Evolutionary conservation across 2,113 vertebrate genomes (phyloP).

Genomic region (Hemiscyllium ocellatum): DNA sequence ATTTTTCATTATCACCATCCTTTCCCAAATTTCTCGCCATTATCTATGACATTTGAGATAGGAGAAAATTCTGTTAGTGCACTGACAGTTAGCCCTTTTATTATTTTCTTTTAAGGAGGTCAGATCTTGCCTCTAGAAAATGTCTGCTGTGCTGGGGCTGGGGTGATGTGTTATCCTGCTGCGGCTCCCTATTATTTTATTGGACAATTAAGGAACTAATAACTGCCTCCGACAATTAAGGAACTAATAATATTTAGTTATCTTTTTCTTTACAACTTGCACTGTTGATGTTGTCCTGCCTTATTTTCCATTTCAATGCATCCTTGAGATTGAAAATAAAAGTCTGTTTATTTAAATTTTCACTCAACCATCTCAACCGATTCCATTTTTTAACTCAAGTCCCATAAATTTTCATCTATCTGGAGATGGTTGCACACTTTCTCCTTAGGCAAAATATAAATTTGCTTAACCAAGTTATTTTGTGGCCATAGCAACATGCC

Average conservation of each 20-base stretch:
- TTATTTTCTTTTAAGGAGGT: background rate
- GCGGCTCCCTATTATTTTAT: background rate
- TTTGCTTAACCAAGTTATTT: background rate
- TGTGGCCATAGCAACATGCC: background rate
- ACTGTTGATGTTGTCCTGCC: background rate
- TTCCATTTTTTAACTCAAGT: background rate
- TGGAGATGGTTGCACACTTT: background rate
- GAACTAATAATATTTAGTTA: background rate
- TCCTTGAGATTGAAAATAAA: background rate
- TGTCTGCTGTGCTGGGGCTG: too few relatives aligned
- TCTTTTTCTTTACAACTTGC: background rate
- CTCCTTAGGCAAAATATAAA: background rate
- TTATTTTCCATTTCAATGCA: background rate
- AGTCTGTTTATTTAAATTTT: background rate
- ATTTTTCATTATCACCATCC: too few relatives aligned
- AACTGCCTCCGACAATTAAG: background rate
- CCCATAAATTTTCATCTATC: background rate
- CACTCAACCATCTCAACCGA: background rate
- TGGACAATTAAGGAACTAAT: too few relatives aligned
- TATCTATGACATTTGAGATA: too few relatives aligned
- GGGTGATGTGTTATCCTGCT: background rate
- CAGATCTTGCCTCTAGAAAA: background rate
- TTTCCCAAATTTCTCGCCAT: too few relatives aligned
- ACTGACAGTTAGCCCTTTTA: background rate
- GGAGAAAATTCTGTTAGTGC: background rate